Base-by-base conservation (phyloP, 2,888 invertebrate species). In the Scotopteryx bipunctaria region DNA sequence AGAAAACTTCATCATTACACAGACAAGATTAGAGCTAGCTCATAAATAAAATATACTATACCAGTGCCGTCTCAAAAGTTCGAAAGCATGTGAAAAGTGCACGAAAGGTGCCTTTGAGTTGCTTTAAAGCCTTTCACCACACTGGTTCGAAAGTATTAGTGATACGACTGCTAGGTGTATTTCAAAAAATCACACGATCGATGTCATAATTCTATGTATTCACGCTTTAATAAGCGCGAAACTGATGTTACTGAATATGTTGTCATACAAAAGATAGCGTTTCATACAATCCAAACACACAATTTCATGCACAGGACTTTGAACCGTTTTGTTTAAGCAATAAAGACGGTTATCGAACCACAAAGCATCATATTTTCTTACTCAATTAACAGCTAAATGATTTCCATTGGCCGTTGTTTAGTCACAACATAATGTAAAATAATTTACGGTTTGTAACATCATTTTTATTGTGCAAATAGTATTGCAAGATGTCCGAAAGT, bases 181-280 rank as follows among this genome's bases (percentile, higher is more conserved):
- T n/a, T n/a, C n/a, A n/a, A n/a, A 69, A 73, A 73, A 83, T 84
- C 82, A 76, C 86, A 83, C 82, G 74, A 59, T 61, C 71, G 76
- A 77, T 76, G 80, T 79, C 78, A 76, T 84, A 81, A 84, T 40
- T 81, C 35, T 6, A 14, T 27, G 42, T 35, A 47, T 60, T 64
- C 68, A 77, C 67, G 70, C 67, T 69, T 57, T 78, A 78, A 83
- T 68, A 73, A 64, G 61, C 80, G 73, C 63, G 70, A 80, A 66
- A 79, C 60, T 63, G 67, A 75, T 70, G 69, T 76, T 77, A 72
- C 69, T 65, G 61, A 64, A 63, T 57, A 67, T 78, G 71, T 75
- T 78, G 75, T 77, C 76, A 81, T 78, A 73, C 59, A 62, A 72
- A 77, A 60, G n/a, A 61, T 57, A 58, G 46, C 47, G 42, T 54